Base-by-base conservation (phyloP, 2,888 invertebrate species). In the Noctua comes region DNA sequence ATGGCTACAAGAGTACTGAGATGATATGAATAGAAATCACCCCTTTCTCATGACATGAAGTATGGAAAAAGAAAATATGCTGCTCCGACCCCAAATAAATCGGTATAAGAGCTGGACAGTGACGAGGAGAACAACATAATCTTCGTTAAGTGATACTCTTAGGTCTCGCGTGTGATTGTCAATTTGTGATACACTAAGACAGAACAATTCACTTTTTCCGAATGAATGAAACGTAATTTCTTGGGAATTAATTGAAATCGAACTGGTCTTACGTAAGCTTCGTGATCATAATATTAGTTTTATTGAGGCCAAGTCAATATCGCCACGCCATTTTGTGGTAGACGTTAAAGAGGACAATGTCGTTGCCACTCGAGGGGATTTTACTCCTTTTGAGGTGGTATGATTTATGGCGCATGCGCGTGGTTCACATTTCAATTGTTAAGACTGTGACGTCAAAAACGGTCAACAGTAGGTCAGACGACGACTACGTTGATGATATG, bases 301-400 rank as follows among this genome's bases (percentile, higher is more conserved):
- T 36, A 88, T 87, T 87, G 83, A 84, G 89, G 89, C 75, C 87
- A 87, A 83, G 87, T 83, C 51, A 72, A 79, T 88, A 86, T 80
- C 77, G 82, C 81, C 81, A 86, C 84, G 83, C 85, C 82, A 86
- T 84, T 72, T 43, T 76, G 54, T 69, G 51, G 66, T 68, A 73
- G 68, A 73, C 65, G 82, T 21, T 87, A 93, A 91, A 82, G 91
- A 86, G 93, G 91, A 84, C 93, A 92, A 88, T 90, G 91, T 90
- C 91, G 86, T 70, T 77, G 80, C 73, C 80, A 86, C 92, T 89
- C 92, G 78, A 83, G 92, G 93, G 93, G 90, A 85, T 91, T 90
- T 90, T 91, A 89, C 90, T 91, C 90, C 92, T 90, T 87, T 88
- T 91, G 86, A 79, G 86, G 88, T 78, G 72, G 75, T 82, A 80